Percentiles rank a stretch among this genome's conserved stretches.
Conservation (phyloP, 2,113 vertebrate genomes). For the Hiodon alosoides region DNA sequence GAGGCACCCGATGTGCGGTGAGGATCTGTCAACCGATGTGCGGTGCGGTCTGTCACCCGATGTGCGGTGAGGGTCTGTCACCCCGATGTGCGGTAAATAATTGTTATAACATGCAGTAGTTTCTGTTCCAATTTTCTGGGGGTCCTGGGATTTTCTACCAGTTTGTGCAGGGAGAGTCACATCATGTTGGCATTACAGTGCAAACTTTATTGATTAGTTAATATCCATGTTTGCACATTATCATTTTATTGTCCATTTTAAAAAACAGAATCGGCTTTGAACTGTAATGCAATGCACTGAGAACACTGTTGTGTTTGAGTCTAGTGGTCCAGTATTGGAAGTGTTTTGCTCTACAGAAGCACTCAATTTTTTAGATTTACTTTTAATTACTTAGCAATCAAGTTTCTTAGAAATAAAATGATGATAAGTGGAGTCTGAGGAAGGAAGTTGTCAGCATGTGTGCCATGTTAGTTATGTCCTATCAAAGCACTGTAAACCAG, state of each 20-base stretch:
- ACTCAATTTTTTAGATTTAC: constrained; percentile 17
- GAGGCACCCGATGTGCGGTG: background rate
- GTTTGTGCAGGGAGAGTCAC: too few species aligned
- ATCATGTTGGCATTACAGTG: too few species aligned
- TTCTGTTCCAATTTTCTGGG: too few species aligned
- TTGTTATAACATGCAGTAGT: too few species aligned
- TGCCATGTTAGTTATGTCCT: constrained; percentile 19
- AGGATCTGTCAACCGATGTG: background rate
- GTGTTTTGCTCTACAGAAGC: constrained; percentile 21
- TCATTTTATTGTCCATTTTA: too few species aligned
- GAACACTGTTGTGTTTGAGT: constrained; percentile 25
- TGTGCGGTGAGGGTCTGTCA: too few species aligned
- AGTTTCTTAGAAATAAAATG: constrained; percentile 18
- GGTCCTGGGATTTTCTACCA: too few species aligned
- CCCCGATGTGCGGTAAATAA: too few species aligned
- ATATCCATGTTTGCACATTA: too few species aligned
- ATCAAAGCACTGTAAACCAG: constrained; percentile 14
- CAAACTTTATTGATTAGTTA: too few species aligned
- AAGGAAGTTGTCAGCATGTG: constrained; percentile 27
- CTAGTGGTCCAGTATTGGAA: background rate
- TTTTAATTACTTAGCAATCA: constrained; percentile 36
- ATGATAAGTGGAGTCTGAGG: constrained; percentile 34
- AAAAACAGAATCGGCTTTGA: too few species aligned
- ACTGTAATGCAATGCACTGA: background rate
- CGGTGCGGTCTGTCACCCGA: too few species aligned